A percentile compares a stretch with the other conserved stretches of the same genome.
phyloP scores from a whole-genome alignment of 2,888 invertebrate species.

The Dryadula phaetusa region DNA sequence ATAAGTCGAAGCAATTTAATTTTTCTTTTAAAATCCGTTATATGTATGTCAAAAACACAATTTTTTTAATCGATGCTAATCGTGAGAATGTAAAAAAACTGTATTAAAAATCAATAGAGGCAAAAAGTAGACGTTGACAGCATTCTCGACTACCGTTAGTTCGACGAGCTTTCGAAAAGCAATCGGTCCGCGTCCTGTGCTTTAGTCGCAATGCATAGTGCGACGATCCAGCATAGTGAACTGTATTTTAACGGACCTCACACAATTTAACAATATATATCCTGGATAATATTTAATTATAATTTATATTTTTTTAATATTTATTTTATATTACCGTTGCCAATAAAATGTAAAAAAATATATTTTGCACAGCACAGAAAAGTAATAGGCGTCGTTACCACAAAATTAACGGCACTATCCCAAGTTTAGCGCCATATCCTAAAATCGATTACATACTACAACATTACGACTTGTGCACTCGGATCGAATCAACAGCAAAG shows the following conservation, averaged over 20 bases:
- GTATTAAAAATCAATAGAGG: constrained; percentile 65
- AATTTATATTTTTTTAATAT: too few species aligned
- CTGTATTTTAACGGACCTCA: constrained; percentile 58
- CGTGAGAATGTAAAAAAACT: constrained; percentile 57
- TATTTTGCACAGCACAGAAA: constrained; percentile 9
- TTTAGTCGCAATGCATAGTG: constrained; percentile 15
- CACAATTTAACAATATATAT: constrained; percentile 28
- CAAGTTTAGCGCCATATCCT: constrained; percentile 54
- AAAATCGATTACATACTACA: constrained; percentile 58
- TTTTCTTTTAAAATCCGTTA: constrained; percentile 15
- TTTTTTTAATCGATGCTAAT: constrained; percentile 60
- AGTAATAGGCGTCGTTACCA: constrained; percentile 34
- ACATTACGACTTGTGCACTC: constrained; percentile 60
- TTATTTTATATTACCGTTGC: too few species aligned
- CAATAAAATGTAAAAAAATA: too few species aligned
- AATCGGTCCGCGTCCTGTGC: constrained; percentile 41
- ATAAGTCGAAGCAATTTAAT: constrained; percentile 4
- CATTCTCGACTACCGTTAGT: constrained; percentile 78
- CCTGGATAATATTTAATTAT: too few species aligned
- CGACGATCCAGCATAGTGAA: constrained; percentile 12
- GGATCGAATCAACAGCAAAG: constrained; percentile 60
- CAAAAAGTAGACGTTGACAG: constrained; percentile 73
- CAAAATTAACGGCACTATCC: constrained; percentile 53
- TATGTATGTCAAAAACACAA: constrained; percentile 28
- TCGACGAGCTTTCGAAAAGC: constrained; percentile 60